phyloP scores from a whole-genome alignment of 1,140 invertebrate species.

The Sarcophaga peregrina region DNA sequence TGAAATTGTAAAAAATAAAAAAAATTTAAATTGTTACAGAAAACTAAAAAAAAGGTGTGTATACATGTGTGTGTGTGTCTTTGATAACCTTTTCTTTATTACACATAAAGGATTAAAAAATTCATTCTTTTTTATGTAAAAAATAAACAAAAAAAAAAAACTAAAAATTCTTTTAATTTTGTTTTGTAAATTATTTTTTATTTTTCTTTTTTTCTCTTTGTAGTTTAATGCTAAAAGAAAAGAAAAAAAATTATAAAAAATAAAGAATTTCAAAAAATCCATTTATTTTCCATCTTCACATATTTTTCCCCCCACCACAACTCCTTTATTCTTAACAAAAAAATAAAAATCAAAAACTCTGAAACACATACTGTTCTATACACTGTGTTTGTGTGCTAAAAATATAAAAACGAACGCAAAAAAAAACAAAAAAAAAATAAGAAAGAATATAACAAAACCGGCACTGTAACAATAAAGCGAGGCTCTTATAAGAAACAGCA shows the following conservation, averaged over 20 bases:
- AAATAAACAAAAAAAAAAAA: neutral
- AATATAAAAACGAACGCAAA: neutral
- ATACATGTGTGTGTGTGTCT: no score
- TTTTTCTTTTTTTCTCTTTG: no score
- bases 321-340: neutral
- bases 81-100: no score
- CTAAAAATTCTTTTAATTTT: neutral
- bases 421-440: neutral
- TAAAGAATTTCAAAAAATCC: neutral
- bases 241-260: neutral
- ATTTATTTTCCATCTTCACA: no score
- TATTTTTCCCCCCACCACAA: neutral
- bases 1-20: neutral
- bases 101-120: no score
- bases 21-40: no score
- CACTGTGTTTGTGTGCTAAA: slow-evolving; percentile 16
- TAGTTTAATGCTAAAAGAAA: neutral
- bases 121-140: no score
- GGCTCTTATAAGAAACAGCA: slow-evolving; percentile 23
- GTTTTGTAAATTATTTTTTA: no score
- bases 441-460: neutral
- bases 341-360: neutral
- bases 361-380: neutral
- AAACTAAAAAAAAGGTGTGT: no score
- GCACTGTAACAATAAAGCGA: slow-evolving; percentile 37